These are phyloP conservation scores for Teleogryllus oceanicus DNA, from an alignment of 2,888 invertebrate species.

Conservation along the genomic window DNA sequence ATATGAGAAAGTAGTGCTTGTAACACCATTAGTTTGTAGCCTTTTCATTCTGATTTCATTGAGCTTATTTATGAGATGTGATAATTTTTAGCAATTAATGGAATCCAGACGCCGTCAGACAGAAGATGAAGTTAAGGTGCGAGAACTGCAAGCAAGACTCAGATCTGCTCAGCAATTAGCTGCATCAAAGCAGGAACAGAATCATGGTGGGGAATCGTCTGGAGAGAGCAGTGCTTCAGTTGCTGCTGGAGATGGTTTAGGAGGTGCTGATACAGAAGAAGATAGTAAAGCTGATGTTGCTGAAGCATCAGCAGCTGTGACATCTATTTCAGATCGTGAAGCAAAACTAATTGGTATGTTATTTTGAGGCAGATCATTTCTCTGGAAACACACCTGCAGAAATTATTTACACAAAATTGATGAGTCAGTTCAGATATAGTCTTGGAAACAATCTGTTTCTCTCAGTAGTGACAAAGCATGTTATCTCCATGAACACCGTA, in stretches of 20 bases:
- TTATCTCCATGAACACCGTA: too few relatives aligned
- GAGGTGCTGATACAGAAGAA: slow-evolving; percentile 43
- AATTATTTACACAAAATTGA: too few relatives aligned
- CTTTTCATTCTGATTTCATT: too few relatives aligned
- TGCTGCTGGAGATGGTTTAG: slow-evolving; percentile 34
- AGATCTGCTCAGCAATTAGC: slow-evolving; percentile 40
- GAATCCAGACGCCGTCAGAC: slow-evolving; percentile 55
- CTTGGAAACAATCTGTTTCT: too few relatives aligned
- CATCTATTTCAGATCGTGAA: slow-evolving; percentile 54
- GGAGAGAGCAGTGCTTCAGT: slow-evolving; percentile 31
- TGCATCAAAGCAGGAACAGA: slow-evolving; percentile 20
- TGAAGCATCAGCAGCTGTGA: slow-evolving; percentile 44
- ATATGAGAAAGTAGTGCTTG: too few relatives aligned
- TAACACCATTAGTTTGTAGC: too few relatives aligned
- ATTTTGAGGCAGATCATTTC: too few relatives aligned
- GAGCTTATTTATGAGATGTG: too few relatives aligned
- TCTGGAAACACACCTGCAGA: neutral
- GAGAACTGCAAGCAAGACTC: slow-evolving; percentile 51
- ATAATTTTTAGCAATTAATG: slow-evolving; percentile 50
- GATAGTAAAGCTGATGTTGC: slow-evolving; percentile 46
- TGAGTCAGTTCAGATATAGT: too few relatives aligned
- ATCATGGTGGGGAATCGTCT: neutral
- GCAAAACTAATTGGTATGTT: slow-evolving; percentile 69
- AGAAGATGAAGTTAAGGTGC: slow-evolving; percentile 55
- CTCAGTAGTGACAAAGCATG: too few relatives aligned